Percentiles rank a stretch among this genome's conserved stretches.
Conservation (phyloP, 2,113 vertebrate species). For the Sakesphorus luctuosus region DNA sequence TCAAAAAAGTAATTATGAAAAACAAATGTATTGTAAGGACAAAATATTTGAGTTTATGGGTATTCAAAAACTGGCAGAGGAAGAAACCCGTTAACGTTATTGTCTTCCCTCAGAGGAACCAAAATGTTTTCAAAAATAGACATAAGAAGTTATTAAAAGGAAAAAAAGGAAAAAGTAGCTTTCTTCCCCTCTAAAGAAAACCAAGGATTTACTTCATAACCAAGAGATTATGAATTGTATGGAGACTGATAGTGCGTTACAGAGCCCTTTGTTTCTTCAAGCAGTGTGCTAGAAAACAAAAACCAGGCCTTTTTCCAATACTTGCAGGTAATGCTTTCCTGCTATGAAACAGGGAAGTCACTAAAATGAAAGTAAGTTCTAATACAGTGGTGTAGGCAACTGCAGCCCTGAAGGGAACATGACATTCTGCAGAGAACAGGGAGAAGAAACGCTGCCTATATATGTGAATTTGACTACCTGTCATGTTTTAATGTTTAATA, state of each 20-base stretch:
- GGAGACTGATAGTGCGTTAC: not conserved
- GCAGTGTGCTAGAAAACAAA: not conserved
- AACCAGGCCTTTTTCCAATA: not conserved
- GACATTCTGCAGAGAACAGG: not conserved
- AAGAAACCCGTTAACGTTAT: not conserved
- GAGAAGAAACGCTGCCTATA: not conserved
- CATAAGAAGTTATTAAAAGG: not conserved
- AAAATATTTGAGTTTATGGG: not conserved
- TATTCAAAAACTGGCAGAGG: not conserved
- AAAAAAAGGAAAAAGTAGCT: not conserved
- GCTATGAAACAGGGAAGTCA: not conserved
- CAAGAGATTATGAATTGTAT: not conserved
- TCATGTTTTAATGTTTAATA: not conserved
- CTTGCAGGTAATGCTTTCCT: not conserved
- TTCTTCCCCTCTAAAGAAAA: not conserved
- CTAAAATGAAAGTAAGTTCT: not conserved
- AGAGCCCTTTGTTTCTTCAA: not conserved
- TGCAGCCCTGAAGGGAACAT: not conserved
- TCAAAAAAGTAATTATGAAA: not conserved
- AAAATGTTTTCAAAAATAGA: not conserved
- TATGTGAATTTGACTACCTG: not conserved
- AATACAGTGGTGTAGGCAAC: not conserved
- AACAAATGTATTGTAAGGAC: not conserved
- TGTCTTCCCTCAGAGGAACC: not conserved
- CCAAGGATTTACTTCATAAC: not conserved